Evolutionary conservation across 2,113 vertebrate genomes (phyloP).

Genomic region (Malaclemys terrapin): DNA sequence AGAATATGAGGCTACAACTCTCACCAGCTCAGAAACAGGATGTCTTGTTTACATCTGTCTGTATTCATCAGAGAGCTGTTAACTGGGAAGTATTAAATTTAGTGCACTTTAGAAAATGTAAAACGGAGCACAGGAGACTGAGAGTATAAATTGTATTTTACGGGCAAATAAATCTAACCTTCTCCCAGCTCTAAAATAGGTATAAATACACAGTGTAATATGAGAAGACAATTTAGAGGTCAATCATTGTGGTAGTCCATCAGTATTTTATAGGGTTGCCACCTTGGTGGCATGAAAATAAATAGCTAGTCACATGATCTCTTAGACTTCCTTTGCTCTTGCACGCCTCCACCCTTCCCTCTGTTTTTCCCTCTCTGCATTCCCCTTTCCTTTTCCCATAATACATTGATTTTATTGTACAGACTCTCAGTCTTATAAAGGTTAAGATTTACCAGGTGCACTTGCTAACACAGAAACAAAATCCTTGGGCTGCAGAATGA

Average conservation of each 20-base stretch:
- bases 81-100: conserved; percentile 68
- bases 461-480: background rate
- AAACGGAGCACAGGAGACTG: conserved; percentile 22
- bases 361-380: background rate
- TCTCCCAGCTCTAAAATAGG: conserved; percentile 28
- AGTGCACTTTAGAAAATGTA: conserved; percentile 62
- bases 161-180: conserved; percentile 40
- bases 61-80: conserved; percentile 48
- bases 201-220: background rate
- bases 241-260: background rate
- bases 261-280: background rate
- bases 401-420: background rate
- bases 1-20: background rate
- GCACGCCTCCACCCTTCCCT: background rate
- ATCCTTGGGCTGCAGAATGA: background rate
- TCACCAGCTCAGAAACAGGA: conserved; percentile 34
- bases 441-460: background rate
- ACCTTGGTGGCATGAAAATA: background rate
- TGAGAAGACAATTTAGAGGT: conserved; percentile 23
- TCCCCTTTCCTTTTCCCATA: background rate
- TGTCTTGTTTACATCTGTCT: conserved; percentile 37
- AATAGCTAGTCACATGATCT: background rate
- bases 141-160: conserved; percentile 54
- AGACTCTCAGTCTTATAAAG: background rate
- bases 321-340: background rate